Conservation (phyloP, 2,113 vertebrate genomes). For the Antigone vipio region DNA sequence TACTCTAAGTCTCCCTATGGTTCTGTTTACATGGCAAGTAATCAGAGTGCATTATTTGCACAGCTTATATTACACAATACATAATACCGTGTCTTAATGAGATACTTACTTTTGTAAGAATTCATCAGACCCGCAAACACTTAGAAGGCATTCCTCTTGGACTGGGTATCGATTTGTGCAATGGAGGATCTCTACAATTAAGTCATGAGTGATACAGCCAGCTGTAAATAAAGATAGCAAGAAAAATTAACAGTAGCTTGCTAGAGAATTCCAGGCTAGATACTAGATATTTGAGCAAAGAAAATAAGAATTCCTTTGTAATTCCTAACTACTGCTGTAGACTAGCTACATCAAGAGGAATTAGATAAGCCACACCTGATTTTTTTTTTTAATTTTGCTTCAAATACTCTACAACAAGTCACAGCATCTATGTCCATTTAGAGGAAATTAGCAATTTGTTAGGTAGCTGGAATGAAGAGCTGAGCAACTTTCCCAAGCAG, state of each 20-base stretch:
- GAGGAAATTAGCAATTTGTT: not conserved
- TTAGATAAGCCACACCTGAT: not conserved
- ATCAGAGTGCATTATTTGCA: not conserved
- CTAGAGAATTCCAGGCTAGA: not conserved
- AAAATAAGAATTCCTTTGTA: not conserved
- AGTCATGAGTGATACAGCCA: slow-evolving; percentile 64
- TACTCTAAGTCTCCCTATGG: not conserved
- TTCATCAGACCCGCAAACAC: slow-evolving; percentile 67
- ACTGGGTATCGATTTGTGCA: slow-evolving; percentile 17
- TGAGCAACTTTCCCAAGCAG: not conserved
- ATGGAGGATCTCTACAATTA: slow-evolving; percentile 65
- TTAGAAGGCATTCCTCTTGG: slow-evolving; percentile 49
- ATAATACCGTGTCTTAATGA: not conserved
- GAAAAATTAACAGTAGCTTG: slow-evolving; percentile 36
- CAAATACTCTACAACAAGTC: not conserved
- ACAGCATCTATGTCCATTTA: not conserved
- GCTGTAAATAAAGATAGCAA: slow-evolving; percentile 69
- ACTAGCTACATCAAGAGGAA: slow-evolving; percentile 66
- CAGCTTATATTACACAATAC: not conserved
- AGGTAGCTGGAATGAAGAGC: not conserved
- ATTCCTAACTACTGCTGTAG: slow-evolving; percentile 11
- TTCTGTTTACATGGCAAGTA: not conserved
- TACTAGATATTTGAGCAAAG: not conserved
- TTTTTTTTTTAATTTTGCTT: not conserved
- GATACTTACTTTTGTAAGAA: slow-evolving; percentile 70